Base-by-base conservation (phyloP, 2,797 vertebrate genomes). In the Muscicapa comitata region DNA sequence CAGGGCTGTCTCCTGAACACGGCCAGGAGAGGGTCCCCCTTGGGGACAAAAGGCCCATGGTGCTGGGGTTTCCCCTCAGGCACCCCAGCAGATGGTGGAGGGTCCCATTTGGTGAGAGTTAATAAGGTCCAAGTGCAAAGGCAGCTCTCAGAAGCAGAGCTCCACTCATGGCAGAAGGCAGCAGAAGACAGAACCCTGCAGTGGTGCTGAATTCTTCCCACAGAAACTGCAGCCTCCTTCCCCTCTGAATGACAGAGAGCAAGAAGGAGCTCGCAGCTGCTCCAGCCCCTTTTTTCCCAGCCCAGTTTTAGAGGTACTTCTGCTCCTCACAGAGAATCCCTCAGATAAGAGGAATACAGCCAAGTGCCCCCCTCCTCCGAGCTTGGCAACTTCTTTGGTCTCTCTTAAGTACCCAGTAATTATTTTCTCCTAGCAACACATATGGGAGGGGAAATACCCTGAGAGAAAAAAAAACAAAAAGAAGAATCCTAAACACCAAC, bases 201-300 rank as follows among this genome's bases (percentile, higher is more conserved):
- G 65, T 23, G 10, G 19, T 29, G 20, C 14, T 17, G 26, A 38
- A 31, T 37, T 48, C 25, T 37, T 48, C 43, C 63, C 63, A 28
- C 43, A 48, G 43, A 2, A 2, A 29, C 45, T 29, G 33, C 45
- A 50, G 35, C 19, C 35, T 51, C 35, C 19, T 51, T 68, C 20
- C 26, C 28, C 17, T 26, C 23, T 1, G 2, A 33, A 54, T 19
- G 3, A 3, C 2, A 19, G 29, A 16, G 17, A 26, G 13, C 57
- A 50, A 48, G 21, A 20, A 45, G 26, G 17, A 61, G 29, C 23
- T 17, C 10, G 6, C 6, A 17, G 29, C 17, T 50, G 45, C 45
- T 14, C 3, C 35, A 61, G 45, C 57, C 23, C 13, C 17, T 13
- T 40, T 61, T 33, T 15, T 13, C 13, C 15, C 45, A 50, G 23